Conservation (phyloP, 2,888 invertebrate species). For the Laothoe populi region DNA sequence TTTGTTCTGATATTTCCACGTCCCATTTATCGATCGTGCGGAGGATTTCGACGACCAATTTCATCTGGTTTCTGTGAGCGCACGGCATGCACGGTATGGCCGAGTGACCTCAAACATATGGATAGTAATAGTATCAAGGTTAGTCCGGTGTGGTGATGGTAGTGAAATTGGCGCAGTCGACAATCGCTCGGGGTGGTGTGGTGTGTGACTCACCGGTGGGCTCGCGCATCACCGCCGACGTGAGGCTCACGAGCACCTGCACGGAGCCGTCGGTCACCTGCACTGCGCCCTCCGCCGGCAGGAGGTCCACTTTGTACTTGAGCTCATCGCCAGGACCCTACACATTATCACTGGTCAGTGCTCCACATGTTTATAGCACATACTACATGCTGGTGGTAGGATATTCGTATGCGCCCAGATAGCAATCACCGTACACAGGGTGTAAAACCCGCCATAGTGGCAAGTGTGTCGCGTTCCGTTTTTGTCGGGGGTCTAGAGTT, state of each 20-base stretch:
- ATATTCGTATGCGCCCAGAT: too few relatives aligned
- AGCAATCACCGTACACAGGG: too few relatives aligned
- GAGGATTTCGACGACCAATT: slow-evolving; percentile 76
- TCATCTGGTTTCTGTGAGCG: slow-evolving; percentile 48
- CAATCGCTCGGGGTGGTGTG: slow-evolving; percentile 39
- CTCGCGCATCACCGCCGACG: slow-evolving; percentile 97
- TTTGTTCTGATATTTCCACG: slow-evolving; percentile 78
- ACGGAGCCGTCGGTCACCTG: slow-evolving; percentile 91
- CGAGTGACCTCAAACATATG: slow-evolving; percentile 11
- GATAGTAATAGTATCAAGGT: not conserved
- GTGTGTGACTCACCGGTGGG: slow-evolving; percentile 80
- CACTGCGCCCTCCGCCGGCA: slow-evolving; percentile 93
- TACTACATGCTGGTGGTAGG: too few relatives aligned
- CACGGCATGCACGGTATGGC: slow-evolving; percentile 3
- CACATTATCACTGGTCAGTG: not conserved
- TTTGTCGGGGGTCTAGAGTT: too few relatives aligned
- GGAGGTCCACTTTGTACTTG: slow-evolving; percentile 93
- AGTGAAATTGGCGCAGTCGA: slow-evolving; percentile 68
- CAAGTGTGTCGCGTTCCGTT: too few relatives aligned
- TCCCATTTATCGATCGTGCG: slow-evolving; percentile 45
- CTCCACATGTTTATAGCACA: too few relatives aligned
- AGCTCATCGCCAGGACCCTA: slow-evolving; percentile 67
- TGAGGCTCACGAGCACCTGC: slow-evolving; percentile 94
- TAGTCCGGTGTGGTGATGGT: slow-evolving; percentile 32
- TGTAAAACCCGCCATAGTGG: too few relatives aligned